Conservation (phyloP, 2,888 invertebrate species). For the Pegoplata infirma region DNA sequence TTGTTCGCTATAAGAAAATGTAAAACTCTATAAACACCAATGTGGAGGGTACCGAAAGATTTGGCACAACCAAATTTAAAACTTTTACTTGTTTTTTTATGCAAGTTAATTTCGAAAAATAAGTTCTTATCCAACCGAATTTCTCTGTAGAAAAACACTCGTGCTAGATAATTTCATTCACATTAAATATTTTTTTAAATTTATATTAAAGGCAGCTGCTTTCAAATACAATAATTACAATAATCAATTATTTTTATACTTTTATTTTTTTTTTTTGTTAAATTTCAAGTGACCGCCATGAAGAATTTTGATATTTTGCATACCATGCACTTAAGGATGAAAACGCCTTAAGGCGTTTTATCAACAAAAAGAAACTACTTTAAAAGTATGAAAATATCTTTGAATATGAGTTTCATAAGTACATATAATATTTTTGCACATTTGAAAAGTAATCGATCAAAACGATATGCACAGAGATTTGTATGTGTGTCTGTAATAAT, state of each 20-base stretch:
- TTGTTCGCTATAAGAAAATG: too few species aligned
- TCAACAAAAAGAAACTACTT: constrained; percentile 1
- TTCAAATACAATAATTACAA: background rate
- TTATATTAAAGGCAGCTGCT: constrained; percentile 52
- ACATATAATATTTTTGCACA: constrained; percentile 55
- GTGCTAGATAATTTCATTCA: too few species aligned
- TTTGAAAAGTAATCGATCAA: constrained; percentile 56
- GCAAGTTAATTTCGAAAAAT: too few species aligned
- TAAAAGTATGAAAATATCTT: too few species aligned
- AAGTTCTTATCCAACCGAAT: too few species aligned
- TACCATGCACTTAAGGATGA: constrained; percentile 30
- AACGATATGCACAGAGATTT: constrained; percentile 52
- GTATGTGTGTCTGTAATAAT: constrained; percentile 1
- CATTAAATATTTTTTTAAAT: too few species aligned
- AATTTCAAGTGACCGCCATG: constrained; percentile 63
- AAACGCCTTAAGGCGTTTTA: constrained; percentile 55
- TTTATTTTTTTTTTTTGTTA: background rate
- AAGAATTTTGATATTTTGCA: constrained; percentile 29
- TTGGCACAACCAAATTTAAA: too few species aligned
- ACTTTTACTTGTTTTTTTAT: too few species aligned
- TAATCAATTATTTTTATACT: constrained; percentile 36
- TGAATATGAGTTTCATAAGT: too few species aligned
- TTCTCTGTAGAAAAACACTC: too few species aligned
- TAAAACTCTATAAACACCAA: too few species aligned
- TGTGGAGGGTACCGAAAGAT: too few species aligned